Evolutionary conservation across 2,113 vertebrate species (phyloP).

Genomic region (Dromaius novaehollandiae): DNA sequence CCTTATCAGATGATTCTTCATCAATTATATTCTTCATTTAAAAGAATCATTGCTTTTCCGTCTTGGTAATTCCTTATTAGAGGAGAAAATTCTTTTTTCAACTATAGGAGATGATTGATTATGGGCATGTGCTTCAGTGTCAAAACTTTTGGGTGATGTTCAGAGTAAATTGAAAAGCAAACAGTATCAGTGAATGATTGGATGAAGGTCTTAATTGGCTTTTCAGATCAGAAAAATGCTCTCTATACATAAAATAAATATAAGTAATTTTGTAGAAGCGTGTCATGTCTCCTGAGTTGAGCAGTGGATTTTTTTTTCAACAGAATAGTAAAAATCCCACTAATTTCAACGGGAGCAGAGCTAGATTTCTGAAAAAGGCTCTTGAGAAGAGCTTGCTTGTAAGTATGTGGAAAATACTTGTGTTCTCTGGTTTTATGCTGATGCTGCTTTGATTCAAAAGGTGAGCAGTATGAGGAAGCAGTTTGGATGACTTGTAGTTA

Average conservation of each 20-base stretch:
- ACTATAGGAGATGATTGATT: background rate
- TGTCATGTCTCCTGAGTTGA: background rate
- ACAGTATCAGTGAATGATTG: background rate
- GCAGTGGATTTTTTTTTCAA: background rate
- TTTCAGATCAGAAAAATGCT: background rate
- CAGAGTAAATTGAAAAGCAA: background rate
- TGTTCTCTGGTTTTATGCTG: background rate
- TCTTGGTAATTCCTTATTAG: background rate
- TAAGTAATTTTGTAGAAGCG: background rate
- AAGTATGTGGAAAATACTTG: background rate
- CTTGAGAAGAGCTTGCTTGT: background rate
- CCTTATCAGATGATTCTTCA: background rate
- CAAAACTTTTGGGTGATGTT: background rate
- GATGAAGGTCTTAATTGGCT: background rate
- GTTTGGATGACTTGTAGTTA: background rate
- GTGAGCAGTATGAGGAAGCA: background rate
- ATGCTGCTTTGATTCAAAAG: background rate
- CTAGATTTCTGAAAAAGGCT: background rate
- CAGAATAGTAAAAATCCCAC: background rate
- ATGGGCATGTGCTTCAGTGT: fast-evolving
- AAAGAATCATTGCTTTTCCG: background rate
- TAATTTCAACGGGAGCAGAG: background rate
- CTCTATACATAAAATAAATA: background rate
- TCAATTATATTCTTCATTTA: background rate
- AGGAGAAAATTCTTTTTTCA: background rate